Base-by-base conservation (phyloP, 2,888 invertebrate species). In the Epiperipatus broadwayi region DNA sequence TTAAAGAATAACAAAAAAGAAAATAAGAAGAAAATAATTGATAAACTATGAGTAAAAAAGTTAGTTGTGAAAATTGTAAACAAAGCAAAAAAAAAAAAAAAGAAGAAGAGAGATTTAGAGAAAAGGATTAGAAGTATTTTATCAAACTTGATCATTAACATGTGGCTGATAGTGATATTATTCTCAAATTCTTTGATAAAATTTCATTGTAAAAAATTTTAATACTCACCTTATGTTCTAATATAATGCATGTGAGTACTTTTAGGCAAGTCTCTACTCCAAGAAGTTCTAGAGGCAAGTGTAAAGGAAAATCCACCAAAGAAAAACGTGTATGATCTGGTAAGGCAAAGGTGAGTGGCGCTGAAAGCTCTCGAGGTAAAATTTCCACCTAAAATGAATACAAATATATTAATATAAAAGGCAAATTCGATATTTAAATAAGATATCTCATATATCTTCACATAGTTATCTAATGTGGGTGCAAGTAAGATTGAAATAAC, bases 281-380 rank as follows among this genome's bases (percentile, higher is more conserved):
- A 45, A 99, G 70, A 42, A 99, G 67, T 60, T 99, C 99, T 52
- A 99, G 64, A 16, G 97, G 97, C 53, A 99, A 67, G 65, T 99
- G 97, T 41, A 99, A 66, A 1, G 99, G 97, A 59, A 95, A 99
- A 64, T 99, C 99, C 21, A 95, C 83, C 49, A 99, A 66, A 28
- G 84, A 73, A 63, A 99, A 95, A 48, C 97, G 69, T 15, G 95
- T 99, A 57, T 95, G 91, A 62, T 95, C 97, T 10, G 93, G 93
- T 48, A 93, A 64, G 31, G 91, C 91, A 63, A 97, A 97, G 44
- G 85, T 68, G 41, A 97, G 64, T 18, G 66, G 65, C 42, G 80
- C 74, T 52, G 84, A 83, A 37, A 80, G 71, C 41, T 75, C 73
- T 8, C 76, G 74, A 28, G 89, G 85, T 50, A 95, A 64, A 45